Base-by-base conservation (phyloP, 2,888 invertebrate species). In the Lamproptera curius region DNA sequence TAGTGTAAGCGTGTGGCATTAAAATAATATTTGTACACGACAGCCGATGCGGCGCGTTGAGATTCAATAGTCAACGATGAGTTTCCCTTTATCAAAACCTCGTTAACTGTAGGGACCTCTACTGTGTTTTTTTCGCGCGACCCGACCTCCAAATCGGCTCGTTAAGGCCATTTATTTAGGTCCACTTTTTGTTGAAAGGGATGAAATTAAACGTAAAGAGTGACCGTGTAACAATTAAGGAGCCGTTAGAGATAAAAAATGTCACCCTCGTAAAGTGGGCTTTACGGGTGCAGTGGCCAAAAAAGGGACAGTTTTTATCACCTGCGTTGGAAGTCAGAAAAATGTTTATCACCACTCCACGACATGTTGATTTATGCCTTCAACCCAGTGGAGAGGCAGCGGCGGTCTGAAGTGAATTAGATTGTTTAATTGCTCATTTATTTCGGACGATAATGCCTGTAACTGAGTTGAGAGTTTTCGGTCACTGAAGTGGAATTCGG, bases 391-490 rank as follows among this genome's bases (percentile, higher is more conserved):
- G 61, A 73, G 71, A 67, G 67, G 59, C 56, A 63, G 62, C 63
- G 57, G 68, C 70, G 66, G 61, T 65, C 72, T 66, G 61, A 76
- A 84, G 85, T 81, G 80, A 83, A 84, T 86, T 82, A 85, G 80
- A 84, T 82, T 82, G 67, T 80, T 82, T 84, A 86, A 86, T 86
- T 85, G 86, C 84, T 83, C 86, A 82, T 87, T 86, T 84, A 84
- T 86, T 86, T 76, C 65, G 52, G 61, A 70, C 76, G 85, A 86
- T 86, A 84, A 81, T 73, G 74, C 61, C 67, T 60, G 67, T 65
- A 67, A 65, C 65, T 61, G 62, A 55, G 63, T 57, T 62, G 59
- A 61, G 69, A 65, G 72, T 70, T 73, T 70, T 70, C 65, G 76
- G 74, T 69, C 67, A 71, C 70, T 65, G 63, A 70, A 81, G 76